These are phyloP conservation scores for Cyprinodon tularosa DNA, from an alignment of 2,113 vertebrate genomes.

Conservation along the genomic window DNA sequence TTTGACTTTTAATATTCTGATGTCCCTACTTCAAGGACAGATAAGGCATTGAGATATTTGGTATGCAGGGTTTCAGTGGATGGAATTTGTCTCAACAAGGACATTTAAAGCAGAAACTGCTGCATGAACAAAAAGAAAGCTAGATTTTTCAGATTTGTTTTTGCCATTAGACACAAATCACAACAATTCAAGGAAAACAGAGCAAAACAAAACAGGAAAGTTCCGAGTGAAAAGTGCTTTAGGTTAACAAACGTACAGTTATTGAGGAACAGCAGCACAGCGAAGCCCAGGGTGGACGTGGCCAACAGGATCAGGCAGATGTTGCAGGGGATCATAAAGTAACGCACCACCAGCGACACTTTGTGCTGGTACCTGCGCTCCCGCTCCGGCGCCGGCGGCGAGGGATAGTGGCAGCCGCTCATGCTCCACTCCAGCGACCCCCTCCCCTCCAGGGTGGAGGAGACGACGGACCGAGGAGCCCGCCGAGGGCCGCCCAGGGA, in stretches of 20 bases:
- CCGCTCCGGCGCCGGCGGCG: constrained; percentile 79
- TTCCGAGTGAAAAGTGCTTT: constrained; percentile 17
- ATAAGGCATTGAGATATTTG: constrained; percentile 22
- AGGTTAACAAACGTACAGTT: constrained; percentile 87
- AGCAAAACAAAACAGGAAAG: not conserved
- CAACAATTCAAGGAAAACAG: not conserved
- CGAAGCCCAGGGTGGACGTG: constrained; percentile 90
- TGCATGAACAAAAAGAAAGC: not conserved
- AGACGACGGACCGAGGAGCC: constrained; percentile 63
- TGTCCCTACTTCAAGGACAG: constrained; percentile 37
- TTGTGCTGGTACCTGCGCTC: constrained; percentile 90
- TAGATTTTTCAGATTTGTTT: not conserved
- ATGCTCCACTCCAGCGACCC: constrained; percentile 84
- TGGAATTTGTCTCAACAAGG: constrained; percentile 7
- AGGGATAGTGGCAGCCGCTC: constrained; percentile 88
- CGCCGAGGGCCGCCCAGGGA: constrained; percentile 72
- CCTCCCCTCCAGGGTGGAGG: constrained; percentile 68
- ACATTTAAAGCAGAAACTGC: constrained; percentile 6
- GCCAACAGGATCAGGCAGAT: constrained; percentile 97
- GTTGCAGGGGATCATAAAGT: constrained; percentile 98
- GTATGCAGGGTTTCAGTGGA: not conserved
- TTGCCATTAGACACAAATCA: not conserved
- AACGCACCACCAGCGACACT: constrained; percentile 93
- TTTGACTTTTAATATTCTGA: constrained; percentile 57
- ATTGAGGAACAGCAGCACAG: constrained; percentile 95